Evolutionary conservation across 2,113 vertebrate species (phyloP), one percentile per base, ranked within the genome.

Genomic region (Egretta garzetta): DNA sequence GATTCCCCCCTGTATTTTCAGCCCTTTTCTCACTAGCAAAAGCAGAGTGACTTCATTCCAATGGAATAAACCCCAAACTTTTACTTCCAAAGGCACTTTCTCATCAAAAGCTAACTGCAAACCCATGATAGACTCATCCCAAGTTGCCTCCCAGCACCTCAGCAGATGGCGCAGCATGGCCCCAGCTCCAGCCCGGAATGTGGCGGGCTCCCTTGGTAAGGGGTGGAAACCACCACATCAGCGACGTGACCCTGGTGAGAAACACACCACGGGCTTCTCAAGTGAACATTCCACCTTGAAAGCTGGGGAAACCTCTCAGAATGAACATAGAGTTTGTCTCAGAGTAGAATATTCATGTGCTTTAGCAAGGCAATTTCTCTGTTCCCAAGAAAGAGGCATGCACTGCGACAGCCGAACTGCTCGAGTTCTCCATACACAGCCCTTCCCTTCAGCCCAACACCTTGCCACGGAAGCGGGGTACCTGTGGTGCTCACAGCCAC

Each of bases 201-300:
- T 21, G 49, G 28, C 10, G 58, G 43, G 50, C 47, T 66, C 62
- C 62, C 12, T 32, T 7, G n/a, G 28, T 30, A 41, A 8, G 7
- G 37, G 18, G 3, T 28, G 23, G 45, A 49, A 86, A 47, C 14
- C 73, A 53, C 2, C 24, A 7, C 19, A 17, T 4, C 35, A 50
- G 2, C 11, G 15, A 37, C 0, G 10, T 30, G 18, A 32, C 22
- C 50, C 58, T 33, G 39, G 59, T 0, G 18, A 64, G 80, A 41
- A 80, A 70, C 5, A 2, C 47, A 56, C 3, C 79, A n/a, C 0
- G 0, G 45, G 45, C 66, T 77, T 26, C 89, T 19, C 1, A 0
- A 32, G 45, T 0, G 3, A 43, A 24, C 1, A 5, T 15, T 32
- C 39, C 37, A 22, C 66, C 55, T 10, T 1, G 0, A 12, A 16